Base-by-base conservation (phyloP, 2,113 vertebrate genomes). In the Cebidichthys violaceus region DNA sequence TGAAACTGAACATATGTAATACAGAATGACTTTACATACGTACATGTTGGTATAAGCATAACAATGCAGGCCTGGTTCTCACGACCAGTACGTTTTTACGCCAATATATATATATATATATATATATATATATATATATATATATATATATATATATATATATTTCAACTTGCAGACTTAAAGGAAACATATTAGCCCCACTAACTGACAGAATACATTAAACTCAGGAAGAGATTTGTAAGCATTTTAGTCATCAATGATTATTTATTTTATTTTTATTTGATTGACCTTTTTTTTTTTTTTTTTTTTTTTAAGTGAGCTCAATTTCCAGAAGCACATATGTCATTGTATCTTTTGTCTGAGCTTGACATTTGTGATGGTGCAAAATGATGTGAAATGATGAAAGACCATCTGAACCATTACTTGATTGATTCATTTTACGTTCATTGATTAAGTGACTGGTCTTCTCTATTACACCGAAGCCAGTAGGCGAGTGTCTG, bases 261-360 rank as follows among this genome's bases (percentile, higher is more conserved):
- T 57, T 14, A 18, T 70, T 22, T n/a, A 15, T 68, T 76, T 76
- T 2, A 65, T 65, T 61, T 66, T 17, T 2, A 24, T 55, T 57
- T 11, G 8, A 20, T 31, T 62, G 17, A 61, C 17, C 3, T 61
- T 69, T 69, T 22, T 6, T 1, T 1, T 1, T 22, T 4, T 18
- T 61, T 69, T 69, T 22, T 6, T 1, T 1, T 1, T 22, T 4
- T 18, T 43, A 29, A 13, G 15, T 55, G 52, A 24, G 9, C 52
- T 24, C 6, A 29, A 24, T 29, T 29, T 3, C 29, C 59, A 60
- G 57, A 60, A 14, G 2, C 14, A 31, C 27, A 15, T 17, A 61
- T 15, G 17, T 33, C 15, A 3, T 9, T 17, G 43, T 45, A 17
- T 45, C 4, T 47, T 18, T 20, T 50, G 45, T 20, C 41, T 41